These are phyloP conservation scores for Acronicta aceris DNA, from an alignment of 2,888 invertebrate species.

Conservation along the genomic window DNA sequence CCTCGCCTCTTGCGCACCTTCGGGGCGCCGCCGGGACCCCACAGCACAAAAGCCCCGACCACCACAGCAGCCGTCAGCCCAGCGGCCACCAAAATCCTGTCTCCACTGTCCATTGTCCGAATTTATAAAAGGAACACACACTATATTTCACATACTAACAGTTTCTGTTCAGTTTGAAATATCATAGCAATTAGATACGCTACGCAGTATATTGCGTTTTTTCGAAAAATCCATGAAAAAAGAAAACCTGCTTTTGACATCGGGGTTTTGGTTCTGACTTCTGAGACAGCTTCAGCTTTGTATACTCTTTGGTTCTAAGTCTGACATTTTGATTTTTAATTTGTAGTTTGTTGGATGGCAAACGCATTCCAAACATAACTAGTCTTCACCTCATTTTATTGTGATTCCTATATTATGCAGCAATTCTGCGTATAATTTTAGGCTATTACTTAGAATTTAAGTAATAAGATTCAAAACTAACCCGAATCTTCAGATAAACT, in stretches of 20 bases:
- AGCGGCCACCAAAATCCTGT: slow-evolving; percentile 93
- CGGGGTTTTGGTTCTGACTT: slow-evolving; percentile 5
- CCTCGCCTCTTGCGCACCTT: slow-evolving; percentile 91
- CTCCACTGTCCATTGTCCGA: slow-evolving; percentile 91
- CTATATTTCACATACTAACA: slow-evolving; percentile 58
- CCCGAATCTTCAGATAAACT: too few relatives aligned
- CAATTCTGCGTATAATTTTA: too few relatives aligned
- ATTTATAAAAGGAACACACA: slow-evolving; percentile 41
- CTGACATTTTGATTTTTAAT: slow-evolving; percentile 47
- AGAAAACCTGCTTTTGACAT: slow-evolving; percentile 50
- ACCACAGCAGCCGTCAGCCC: slow-evolving; percentile 94
- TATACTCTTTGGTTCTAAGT: too few relatives aligned
- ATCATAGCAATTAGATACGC: slow-evolving; percentile 28
- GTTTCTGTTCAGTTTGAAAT: slow-evolving; percentile 31
- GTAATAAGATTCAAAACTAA: too few relatives aligned
- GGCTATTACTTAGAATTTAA: too few relatives aligned
- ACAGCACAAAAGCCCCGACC: slow-evolving; percentile 95
- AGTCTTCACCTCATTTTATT: too few relatives aligned
- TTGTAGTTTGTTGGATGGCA: not conserved
- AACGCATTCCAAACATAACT: not conserved
- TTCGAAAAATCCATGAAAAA: slow-evolving; percentile 44
- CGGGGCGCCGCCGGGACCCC: slow-evolving; percentile 92
- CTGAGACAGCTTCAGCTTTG: too few relatives aligned
- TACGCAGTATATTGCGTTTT: slow-evolving; percentile 45
- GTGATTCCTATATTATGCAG: too few relatives aligned